These are phyloP conservation scores for Rhincodon typus DNA, from an alignment of 2,797 vertebrate species.

Conservation along the genomic window DNA sequence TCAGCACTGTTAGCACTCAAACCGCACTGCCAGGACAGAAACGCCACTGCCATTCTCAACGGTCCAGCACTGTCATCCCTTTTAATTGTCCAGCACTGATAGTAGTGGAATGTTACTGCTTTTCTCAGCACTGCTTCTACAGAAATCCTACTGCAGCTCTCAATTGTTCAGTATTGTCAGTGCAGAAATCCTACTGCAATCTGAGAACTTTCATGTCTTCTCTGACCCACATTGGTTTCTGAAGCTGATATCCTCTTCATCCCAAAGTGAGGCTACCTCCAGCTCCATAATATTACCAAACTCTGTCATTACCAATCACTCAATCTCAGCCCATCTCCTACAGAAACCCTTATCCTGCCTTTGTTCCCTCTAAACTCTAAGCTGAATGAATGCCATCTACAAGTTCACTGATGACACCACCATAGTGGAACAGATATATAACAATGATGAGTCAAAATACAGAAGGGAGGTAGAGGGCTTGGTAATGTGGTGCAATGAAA, in stretches of 20 bases:
- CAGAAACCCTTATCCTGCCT: too few relatives aligned
- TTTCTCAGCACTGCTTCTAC: not conserved
- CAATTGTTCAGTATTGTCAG: not conserved
- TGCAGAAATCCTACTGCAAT: not conserved
- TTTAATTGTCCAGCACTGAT: too few relatives aligned
- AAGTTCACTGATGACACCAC: too few relatives aligned
- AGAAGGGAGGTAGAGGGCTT: too few relatives aligned
- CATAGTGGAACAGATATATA: too few relatives aligned
- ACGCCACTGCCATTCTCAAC: not conserved
- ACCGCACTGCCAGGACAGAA: not conserved
- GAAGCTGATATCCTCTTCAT: not conserved
- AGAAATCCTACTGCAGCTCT: not conserved
- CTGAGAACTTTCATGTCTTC: not conserved
- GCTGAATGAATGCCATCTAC: too few relatives aligned
- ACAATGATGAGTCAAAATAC: too few relatives aligned
- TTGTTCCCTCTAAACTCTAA: too few relatives aligned
- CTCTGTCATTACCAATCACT: not conserved
- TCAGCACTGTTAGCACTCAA: not conserved
- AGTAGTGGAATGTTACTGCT: too few relatives aligned
- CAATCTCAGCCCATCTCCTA: not conserved
- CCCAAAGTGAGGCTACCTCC: not conserved
- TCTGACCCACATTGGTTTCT: not conserved
- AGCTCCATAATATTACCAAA: not conserved
- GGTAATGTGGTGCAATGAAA: too few relatives aligned
- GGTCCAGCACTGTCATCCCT: not conserved